Evolutionary conservation across 2,888 invertebrate genomes (phyloP), one percentile per base, ranked within the genome.

Genomic region (Vanessa cardui): DNA sequence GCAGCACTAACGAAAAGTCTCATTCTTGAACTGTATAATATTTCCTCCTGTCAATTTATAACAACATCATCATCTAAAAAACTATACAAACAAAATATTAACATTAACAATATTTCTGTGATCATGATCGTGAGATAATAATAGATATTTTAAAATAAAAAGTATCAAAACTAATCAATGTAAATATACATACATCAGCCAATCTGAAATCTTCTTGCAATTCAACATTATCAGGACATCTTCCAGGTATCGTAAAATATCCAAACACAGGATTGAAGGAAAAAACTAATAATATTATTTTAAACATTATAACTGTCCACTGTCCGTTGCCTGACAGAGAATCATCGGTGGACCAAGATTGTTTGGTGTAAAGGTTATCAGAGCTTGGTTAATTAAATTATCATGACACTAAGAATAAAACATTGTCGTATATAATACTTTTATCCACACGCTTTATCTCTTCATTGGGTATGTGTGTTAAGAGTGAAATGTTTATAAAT

Each of bases 201-300:
- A 89, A 71, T 64, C 80, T 76, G 47, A 90, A 89, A 66, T 86
- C 76, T n/a, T 83, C 83, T 70, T 87, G 80, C 26, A 85, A 71
- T 33, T 76, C 73, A 1, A 89, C 81, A 74, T 82, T 82, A 59
- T 87, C 84, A 0, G 89, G 90, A 73, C 90, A 90, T 74, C 83
- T 83, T 20, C 89, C 90, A 0, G 84, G 81, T 54, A 85, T 69
- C 3, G 88, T 90, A 9, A 89, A 90, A 73, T 89, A 90, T 39
- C 84, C 80, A 50, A 75, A 79, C 0, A 76, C 85, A 75, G 75
- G 69, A 61, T 72, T 80, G 12, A 83, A 59, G 72, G 72, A 80
- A 12, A 79, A 54, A 50, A 75, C 58, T 62, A 79, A 72, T 46
- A 77, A 20, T 50, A 83, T 63, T 65, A 79, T 67, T 54, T 81